phyloP scores from a whole-genome alignment of 92 coral and sea anemone genomes.

The Parazoanthus atlanticus region DNA sequence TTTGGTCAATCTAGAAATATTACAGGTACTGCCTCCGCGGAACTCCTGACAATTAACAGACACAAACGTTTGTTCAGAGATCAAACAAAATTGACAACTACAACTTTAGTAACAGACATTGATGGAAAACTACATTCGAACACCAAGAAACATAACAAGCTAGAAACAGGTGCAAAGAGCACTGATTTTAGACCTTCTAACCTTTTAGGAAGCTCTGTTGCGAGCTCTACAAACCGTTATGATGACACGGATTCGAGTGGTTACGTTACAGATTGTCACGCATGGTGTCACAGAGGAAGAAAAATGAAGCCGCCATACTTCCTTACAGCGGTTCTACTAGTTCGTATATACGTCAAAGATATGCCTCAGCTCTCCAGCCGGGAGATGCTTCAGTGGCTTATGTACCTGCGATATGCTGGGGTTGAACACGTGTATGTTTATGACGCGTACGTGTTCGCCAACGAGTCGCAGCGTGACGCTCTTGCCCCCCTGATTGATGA shows the following conservation, averaged over 20 bases:
- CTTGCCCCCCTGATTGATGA: conserved; percentile 44
- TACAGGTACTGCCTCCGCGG: neutral
- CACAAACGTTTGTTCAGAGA: no score
- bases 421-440: conserved; percentile 57
- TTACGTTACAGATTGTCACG: conserved; percentile 11
- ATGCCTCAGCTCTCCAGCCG: conserved; percentile 51
- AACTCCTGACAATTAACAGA: neutral
- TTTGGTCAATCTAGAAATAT: neutral
- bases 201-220: neutral
- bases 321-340: conserved; percentile 60
- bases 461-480: conserved; percentile 52
- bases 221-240: no score
- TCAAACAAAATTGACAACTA: no score
- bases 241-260: neutral
- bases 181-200: no score
- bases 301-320: conserved; percentile 52
- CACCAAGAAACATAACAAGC: neutral
- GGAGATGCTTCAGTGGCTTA: conserved; percentile 57
- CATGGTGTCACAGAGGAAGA: conserved; percentile 30
- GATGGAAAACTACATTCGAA: no score
- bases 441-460: conserved; percentile 49
- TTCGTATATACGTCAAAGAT: conserved; percentile 48
- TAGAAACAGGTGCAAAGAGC: neutral
- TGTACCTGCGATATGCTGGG: conserved; percentile 58
- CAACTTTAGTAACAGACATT: no score